Percentiles rank a stretch among this genome's conserved stretches.
Evolutionary conservation across 2,888 invertebrate genomes (phyloP).

Genomic region (Herminia tarsipennalis): DNA sequence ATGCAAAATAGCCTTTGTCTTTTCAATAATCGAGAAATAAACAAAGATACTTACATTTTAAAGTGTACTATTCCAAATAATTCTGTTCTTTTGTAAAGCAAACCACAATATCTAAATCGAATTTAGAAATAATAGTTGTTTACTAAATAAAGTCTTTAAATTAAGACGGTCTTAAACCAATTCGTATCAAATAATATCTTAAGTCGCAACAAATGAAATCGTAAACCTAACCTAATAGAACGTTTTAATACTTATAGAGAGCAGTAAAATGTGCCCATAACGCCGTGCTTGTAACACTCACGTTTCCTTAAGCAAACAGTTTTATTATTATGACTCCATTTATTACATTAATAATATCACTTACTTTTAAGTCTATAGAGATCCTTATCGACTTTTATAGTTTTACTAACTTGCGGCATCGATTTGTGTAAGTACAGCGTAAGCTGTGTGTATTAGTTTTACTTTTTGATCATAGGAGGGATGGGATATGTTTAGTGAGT

Average conservation of each 20-base stretch:
- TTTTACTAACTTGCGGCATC: conserved; percentile 17
- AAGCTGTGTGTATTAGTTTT: not conserved
- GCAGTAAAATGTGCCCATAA: conserved; percentile 37
- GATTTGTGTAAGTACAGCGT: conserved; percentile 13
- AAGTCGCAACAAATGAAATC: conserved; percentile 29
- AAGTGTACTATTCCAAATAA: not conserved
- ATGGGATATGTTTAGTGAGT: too few species aligned
- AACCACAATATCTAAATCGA: not conserved
- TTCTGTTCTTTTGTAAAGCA: not conserved
- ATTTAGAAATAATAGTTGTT: conserved; percentile 1
- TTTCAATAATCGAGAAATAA: too few species aligned
- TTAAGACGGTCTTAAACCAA: conserved; percentile 17
- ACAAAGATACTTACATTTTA: not conserved
- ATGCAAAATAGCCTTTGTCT: too few species aligned
- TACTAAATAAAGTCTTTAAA: conserved; percentile 1
- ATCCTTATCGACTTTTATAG: conserved; percentile 40
- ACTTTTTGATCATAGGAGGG: not conserved
- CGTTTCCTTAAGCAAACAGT: conserved; percentile 39
- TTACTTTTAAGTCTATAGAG: conserved; percentile 37
- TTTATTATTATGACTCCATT: conserved; percentile 40
- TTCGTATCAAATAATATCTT: conserved; percentile 23
- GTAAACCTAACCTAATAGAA: conserved; percentile 35
- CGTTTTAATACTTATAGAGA: conserved; percentile 33
- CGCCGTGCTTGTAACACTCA: conserved; percentile 28
- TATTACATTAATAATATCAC: conserved; percentile 43